Evolutionary conservation across 2,797 vertebrate species (phyloP), one percentile per base, ranked within the genome.

Genomic region (Mormyrops boulengeri): DNA sequence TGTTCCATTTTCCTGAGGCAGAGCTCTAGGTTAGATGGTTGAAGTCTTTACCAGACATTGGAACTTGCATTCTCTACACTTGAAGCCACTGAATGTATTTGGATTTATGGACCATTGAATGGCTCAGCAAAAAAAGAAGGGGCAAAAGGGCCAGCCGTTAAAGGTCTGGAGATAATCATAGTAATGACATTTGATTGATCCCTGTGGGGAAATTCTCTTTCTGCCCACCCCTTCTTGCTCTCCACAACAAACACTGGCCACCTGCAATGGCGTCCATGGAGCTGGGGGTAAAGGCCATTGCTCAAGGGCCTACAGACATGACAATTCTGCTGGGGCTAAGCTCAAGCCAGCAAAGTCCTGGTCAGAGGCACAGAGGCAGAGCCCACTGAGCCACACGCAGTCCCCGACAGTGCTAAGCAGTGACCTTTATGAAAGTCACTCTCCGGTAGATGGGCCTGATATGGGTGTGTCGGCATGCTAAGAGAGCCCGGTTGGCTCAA

Each of bases 101-200:
- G 73, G n/a, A 19, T 47, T 80, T 80, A 0, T 80, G 73, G 73
- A 47, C 6, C 93, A 91, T 84, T 94, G 92, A 95, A 93, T 92
- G 93, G 89, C 94, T 93, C 93, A 91, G 26, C 49, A 53, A 7
- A 95, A 92, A 91, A 7, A 89, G 90, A 62, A 11, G 94, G 88
- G 93, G 94, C 94, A 95, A 93, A 94, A 91, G 92, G 92, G 91
- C 88, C 93, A 95, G 94, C 94, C 95, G 96, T 96, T 97, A 94
- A 96, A 96, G 95, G 93, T 96, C 93, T 90, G 89, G 90, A 92
- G 93, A 93, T 93, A 73, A 73, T 17, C 17, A 73, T 38, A 62
- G 26, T 62, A 17, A 38, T 38, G 66, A 38, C 30, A 2, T 30
- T 73, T 17, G 30, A 73, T 73, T 73, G 66, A 73, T 73, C 30